A percentile compares a stretch with the other conserved stretches of the same genome.
Evolutionary conservation across 2,888 invertebrate genomes (phyloP).

Genomic region (Apodemia duryi): DNA sequence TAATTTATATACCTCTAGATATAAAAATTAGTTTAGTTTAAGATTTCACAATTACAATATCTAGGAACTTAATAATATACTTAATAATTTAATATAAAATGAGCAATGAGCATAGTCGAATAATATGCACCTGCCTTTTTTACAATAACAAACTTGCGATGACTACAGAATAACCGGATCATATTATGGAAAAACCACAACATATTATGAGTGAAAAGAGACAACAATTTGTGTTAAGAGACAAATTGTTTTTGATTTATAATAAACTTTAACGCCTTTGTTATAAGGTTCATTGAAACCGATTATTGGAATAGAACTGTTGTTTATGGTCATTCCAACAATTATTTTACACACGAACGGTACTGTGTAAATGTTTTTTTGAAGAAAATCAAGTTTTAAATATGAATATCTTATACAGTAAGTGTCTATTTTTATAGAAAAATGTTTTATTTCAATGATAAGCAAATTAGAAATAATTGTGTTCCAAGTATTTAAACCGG

Average conservation of each 20-base stretch:
- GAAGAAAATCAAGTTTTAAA: not conserved
- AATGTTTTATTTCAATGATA: no score
- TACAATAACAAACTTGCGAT: no score
- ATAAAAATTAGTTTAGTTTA: no score
- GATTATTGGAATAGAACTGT: not conserved
- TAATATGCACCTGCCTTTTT: no score
- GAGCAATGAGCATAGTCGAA: not conserved
- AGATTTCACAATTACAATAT: no score
- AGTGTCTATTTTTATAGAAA: not conserved
- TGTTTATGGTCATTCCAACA: constrained; percentile 5
- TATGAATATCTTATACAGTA: not conserved
- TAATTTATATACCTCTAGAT: no score
- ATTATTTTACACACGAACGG: not conserved
- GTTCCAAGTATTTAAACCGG: not conserved
- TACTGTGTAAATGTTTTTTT: not conserved
- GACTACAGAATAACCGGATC: constrained; percentile 35
- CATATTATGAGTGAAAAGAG: constrained; percentile 15
- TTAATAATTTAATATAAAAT: no score
- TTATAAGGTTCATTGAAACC: not conserved
- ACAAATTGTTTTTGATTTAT: constrained; percentile 1
- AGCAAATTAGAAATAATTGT: not conserved
- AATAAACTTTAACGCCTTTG: not conserved
- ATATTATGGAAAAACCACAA: constrained; percentile 39
- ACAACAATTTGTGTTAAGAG: constrained; percentile 20
- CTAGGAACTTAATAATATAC: no score